Evolutionary conservation across 2,113 vertebrate species (phyloP), one percentile per base, ranked within the genome.

Genomic region (Ochotona curzoniae): DNA sequence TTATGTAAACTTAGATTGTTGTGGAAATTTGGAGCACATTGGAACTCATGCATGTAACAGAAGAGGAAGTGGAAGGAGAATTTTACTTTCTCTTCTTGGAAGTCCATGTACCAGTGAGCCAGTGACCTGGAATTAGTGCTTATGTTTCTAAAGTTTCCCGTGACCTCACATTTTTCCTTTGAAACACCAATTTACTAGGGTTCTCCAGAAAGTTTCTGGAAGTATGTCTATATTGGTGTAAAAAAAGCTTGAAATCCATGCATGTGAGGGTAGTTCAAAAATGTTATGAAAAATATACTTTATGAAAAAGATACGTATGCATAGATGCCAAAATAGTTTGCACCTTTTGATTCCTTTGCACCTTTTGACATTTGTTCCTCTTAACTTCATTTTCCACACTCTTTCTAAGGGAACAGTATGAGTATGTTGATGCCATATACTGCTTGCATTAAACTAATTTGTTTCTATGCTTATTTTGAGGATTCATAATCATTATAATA

Each of bases 371-470:
- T 44, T 18, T 57, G 14, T 5, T 13, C 54, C 18, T 57, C 15
- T 57, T 57, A 13, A 57, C 15, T 57, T 17, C 1, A 57, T 57
- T 57, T 57, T 57, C 54, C 54, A 57, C 54, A 57, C 1, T 17
- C 54, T 57, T 57, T 57, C 54, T 57, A 18, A 57, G 15, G 54
- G 44, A 20, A 17, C 4, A 73, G 57, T 81, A 11, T 47, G 1
- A 47, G 21, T 83, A 2, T 47, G 74, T 85, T 13, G 26, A 87
- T 93, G 49, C 32, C 32, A 25, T 60, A 20, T 73, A 25, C 64
- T 94, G 23, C 81, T 80, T 76, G 63, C 79, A 73, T 87, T 25
- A 84, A 87, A 63, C 47, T 8, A 28, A 49, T 66, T 94, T 76
- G 15, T 49, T 94, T 49, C 17, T 44, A 1, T 71, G 49, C 60